Evolutionary conservation across 2,888 invertebrate species (phyloP), one percentile per base, ranked within the genome.

Genomic region (Seladonia tumulorum): DNA sequence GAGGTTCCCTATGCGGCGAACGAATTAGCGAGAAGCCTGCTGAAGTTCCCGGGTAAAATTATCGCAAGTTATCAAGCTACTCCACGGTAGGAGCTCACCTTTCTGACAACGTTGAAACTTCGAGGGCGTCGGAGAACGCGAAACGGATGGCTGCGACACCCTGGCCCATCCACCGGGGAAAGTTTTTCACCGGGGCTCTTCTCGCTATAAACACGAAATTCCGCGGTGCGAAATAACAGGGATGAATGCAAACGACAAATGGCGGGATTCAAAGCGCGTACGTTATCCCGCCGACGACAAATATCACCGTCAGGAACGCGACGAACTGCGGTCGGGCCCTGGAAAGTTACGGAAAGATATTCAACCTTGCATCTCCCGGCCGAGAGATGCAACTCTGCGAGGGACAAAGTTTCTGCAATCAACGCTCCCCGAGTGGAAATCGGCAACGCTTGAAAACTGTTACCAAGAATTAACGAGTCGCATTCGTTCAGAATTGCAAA

Each of bases 341-440:
- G 39, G 68, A 68, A 68, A 68, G 39, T 68, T 68, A 42, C 42
- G 39, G 68, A 39, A 68, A 68, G 68, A 42, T 42, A 39, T 42
- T 42, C 68, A 68, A 18, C 68, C 39, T 8, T 68, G 42, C 42
- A n/a, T 42, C n/a, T 39, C 10, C 35, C 29, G 3, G 39, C 22
- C 39, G 8, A 3, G 53, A 81, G 60, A 81, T 76, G 82, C 89
- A 89, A 89, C 90, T 89, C 82, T 81, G 39, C 22, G 57, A 73
- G 76, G 75, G 49, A 74, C 83, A 87, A 90, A 92, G 86, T 92
- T 92, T 75, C 80, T 81, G 89, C 90, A 90, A 93, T 92, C 92
- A 90, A 88, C 88, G 81, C 89, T 88, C 87, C 88, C 87, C 88
- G 86, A 88, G 77, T 82, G 86, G 88, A 92, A 88, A 93, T 90